phyloP scores from a whole-genome alignment of 2,113 vertebrate genomes.

The Bufo gargarizans region DNA sequence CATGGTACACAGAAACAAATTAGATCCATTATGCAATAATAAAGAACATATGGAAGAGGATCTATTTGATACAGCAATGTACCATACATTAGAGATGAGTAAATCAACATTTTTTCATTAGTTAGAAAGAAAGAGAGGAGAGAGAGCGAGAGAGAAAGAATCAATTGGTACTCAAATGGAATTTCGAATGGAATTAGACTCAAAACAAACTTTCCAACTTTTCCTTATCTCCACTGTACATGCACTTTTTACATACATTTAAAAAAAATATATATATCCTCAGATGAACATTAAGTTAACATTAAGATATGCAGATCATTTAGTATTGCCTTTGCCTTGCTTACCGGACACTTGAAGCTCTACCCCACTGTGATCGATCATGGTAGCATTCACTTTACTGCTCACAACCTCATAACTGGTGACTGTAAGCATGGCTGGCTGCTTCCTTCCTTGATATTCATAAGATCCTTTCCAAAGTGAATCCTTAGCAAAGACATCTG shows the following conservation, averaged over 20 bases:
- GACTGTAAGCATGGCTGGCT: conserved; percentile 94
- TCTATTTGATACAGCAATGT: too few species aligned
- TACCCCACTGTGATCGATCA: conserved; percentile 93
- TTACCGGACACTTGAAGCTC: conserved; percentile 90
- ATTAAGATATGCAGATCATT: neutral
- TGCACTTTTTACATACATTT: too few species aligned
- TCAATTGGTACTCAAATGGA: too few species aligned
- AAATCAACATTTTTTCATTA: too few species aligned
- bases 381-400: conserved; percentile 89
- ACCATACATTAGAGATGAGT: too few species aligned
- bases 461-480: conserved; percentile 97
- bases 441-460: conserved; percentile 96
- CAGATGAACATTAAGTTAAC: neutral
- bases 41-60: neutral
- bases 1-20: too few species aligned
- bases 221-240: too few species aligned
- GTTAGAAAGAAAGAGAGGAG: too few species aligned
- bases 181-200: too few species aligned
- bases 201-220: too few species aligned
- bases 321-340: conserved; percentile 6
- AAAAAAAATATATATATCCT: too few species aligned
- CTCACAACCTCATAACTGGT: conserved; percentile 85
- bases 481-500: conserved; percentile 91
- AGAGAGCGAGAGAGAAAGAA: too few species aligned
- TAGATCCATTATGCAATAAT: neutral